Evolutionary conservation across 2,113 vertebrate species (phyloP), one percentile per base, ranked within the genome.

Genomic region (Dicaeum eximium): DNA sequence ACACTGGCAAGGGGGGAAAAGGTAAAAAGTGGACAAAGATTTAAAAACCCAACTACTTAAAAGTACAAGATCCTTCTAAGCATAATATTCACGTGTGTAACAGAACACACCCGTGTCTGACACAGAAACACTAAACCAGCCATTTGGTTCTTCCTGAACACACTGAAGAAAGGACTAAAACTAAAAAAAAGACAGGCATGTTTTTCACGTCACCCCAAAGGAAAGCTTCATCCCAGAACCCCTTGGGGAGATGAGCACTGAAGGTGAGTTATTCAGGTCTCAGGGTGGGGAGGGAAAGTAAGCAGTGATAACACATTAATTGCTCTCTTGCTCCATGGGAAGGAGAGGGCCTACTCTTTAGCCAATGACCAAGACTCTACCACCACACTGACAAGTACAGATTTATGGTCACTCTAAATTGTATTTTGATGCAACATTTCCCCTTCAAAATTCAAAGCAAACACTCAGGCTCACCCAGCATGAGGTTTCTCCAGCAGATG

Each of bases 391-490:
- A 40, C 7, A 60, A 51, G 21, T 13, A 16, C 11, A 81, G 31
- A 51, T 47, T 56, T 47, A 56, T 40, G 51, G 10, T 77, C 90
- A 71, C 64, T 87, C 51, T 71, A 67, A 71, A 6, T 60, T 8
- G 2, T 31, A 54, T 21, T 25, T 51, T 5, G 4, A 28, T 73
- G 30, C 33, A 86, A 66, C 23, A 18, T 2, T 13, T 9, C 10
- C 10, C 9, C 14, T 38, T 15, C 45, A 30, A 57, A 61, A 85
- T 13, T 62, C 38, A 66, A 70, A 73, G 35, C 53, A 66, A 93
- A 15, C 9, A 27, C 24, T 30, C 18, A 51, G 47, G 28, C 37
- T 44, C 18, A 47, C 7, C 22, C 37, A 72, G 6, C 0, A 0
- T 9, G 50, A 35, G 18, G 11, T 75, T 88, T 77, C 50, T 48